Conservation (phyloP, 2,888 invertebrate species). For the Pardosa pseudoannulata region DNA sequence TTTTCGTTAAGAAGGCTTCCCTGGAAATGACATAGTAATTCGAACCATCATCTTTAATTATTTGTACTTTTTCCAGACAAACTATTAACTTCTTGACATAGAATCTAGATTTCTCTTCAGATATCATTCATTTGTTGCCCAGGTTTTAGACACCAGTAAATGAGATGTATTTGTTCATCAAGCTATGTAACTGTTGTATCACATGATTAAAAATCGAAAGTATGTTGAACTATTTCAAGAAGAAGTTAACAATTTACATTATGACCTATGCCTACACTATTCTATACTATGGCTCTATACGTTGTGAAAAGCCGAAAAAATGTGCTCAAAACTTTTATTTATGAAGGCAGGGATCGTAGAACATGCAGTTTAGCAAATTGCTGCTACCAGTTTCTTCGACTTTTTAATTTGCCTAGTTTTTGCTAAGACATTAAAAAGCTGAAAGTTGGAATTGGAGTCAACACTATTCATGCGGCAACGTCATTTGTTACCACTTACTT, state of each 20-base stretch:
- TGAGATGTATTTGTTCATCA: not conserved
- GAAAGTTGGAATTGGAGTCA: not conserved
- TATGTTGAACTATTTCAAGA: not conserved
- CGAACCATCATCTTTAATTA: too few species aligned
- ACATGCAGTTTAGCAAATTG: not conserved
- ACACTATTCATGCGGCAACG: not conserved
- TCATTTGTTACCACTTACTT: not conserved
- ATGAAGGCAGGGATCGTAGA: not conserved
- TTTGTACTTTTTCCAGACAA: too few species aligned
- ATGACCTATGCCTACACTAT: not conserved
- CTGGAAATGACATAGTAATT: too few species aligned
- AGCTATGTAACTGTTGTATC: not conserved
- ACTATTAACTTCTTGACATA: too few species aligned
- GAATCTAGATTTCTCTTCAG: too few species aligned
- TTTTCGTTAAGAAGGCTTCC: too few species aligned
- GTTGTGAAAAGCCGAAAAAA: constrained; percentile 14
- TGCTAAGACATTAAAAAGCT: constrained; percentile 12
- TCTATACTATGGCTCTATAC: constrained; percentile 7
- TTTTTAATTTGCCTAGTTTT: constrained; percentile 1
- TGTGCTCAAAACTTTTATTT: not conserved
- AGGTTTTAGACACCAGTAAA: not conserved
- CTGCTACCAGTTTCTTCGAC: not conserved
- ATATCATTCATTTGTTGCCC: too few species aligned
- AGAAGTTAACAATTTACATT: not conserved
- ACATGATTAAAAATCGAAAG: not conserved